Evolutionary conservation across 2,113 vertebrate species (phyloP).

Genomic region (Lophius piscatorius): DNA sequence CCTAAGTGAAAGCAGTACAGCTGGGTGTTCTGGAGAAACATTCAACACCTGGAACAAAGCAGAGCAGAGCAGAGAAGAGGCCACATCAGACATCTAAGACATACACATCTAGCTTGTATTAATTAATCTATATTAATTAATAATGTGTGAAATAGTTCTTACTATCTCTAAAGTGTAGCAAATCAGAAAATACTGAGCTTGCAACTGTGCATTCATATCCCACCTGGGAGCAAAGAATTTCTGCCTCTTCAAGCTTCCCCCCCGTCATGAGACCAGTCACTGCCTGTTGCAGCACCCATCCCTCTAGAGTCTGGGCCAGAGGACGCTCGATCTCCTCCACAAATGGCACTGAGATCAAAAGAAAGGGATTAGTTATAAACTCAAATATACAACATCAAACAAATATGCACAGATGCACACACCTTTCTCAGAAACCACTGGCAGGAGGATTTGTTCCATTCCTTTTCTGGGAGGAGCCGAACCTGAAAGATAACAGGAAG

Average conservation of each 20-base stretch:
- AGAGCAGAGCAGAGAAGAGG: background rate
- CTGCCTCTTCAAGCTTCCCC: constrained; percentile 86
- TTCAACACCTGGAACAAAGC: constrained; percentile 82
- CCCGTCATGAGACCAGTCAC: constrained; percentile 84
- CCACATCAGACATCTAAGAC: background rate
- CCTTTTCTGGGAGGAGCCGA: constrained; percentile 70
- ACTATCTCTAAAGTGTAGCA: no score
- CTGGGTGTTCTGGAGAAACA: constrained; percentile 85
- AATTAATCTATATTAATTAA: no score
- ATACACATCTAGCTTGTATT: no score
- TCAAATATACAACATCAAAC: background rate
- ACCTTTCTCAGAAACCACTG: constrained; percentile 89
- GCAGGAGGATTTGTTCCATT: constrained; percentile 82
- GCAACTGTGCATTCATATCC: background rate
- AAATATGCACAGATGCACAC: background rate
- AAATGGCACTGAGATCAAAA: constrained; percentile 76
- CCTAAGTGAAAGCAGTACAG: constrained; percentile 85
- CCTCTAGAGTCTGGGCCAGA: constrained; percentile 82
- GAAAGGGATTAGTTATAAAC: background rate
- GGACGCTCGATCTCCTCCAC: constrained; percentile 75
- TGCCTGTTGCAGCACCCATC: constrained; percentile 91
- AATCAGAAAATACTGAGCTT: background rate
- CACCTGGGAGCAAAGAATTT: constrained; percentile 92
- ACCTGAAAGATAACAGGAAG: constrained; percentile 78
- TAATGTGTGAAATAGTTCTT: no score